Conservation (phyloP, 2,797 vertebrate genomes). For the Pantherophis alleghaniensis region DNA sequence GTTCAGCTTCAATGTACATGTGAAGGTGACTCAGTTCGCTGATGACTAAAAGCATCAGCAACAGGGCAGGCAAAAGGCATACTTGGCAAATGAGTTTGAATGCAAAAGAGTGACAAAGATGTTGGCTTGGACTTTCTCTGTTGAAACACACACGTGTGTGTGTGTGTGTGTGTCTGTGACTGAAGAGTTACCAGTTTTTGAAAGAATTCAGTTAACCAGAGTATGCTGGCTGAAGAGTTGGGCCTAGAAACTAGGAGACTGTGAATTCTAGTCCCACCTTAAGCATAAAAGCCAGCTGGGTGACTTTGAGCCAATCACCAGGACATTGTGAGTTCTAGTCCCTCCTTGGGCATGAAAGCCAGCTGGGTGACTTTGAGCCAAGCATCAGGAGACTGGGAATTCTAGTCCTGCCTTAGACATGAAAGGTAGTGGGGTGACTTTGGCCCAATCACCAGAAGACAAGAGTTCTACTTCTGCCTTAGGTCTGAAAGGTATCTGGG, state of each 20-base stretch:
- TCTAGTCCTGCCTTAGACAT: background rate
- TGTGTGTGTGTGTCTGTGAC: background rate
- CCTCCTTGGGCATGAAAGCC: background rate
- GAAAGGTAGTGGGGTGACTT: background rate
- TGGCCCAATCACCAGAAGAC: background rate
- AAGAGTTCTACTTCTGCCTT: too few relatives aligned
- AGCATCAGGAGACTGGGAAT: background rate
- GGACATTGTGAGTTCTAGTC: background rate
- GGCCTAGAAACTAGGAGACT: background rate
- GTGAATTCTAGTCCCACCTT: background rate
- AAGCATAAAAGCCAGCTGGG: background rate
- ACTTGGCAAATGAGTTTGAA: background rate
- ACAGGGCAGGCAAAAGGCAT: background rate
- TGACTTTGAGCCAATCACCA: too few relatives aligned
- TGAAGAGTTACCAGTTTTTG: constrained; percentile 14
- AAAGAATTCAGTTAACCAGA: background rate
- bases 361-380: background rate
- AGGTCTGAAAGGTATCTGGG: background rate
- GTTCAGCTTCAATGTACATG: background rate
- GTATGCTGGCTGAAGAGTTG: too few relatives aligned
- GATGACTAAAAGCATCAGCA: background rate
- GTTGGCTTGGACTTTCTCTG: constrained; percentile 3
- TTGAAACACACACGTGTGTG: background rate
- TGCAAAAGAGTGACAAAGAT: accelerated
- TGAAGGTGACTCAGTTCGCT: background rate